Evolutionary conservation across 2,113 vertebrate species (phyloP).

Genomic region (Phoenicopterus ruber): DNA sequence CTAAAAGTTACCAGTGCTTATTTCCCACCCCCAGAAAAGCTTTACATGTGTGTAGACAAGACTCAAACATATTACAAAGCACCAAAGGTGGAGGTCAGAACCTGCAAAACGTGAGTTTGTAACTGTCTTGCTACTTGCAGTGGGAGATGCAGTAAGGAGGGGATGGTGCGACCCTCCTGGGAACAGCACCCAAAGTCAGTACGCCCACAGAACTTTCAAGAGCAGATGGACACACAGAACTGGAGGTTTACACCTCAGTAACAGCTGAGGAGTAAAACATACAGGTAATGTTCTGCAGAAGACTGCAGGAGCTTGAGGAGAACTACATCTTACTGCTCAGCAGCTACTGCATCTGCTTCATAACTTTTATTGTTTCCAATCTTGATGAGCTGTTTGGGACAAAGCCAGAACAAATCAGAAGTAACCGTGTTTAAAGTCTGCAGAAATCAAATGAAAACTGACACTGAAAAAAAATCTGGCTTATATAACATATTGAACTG

Average conservation of each 20-base stretch:
- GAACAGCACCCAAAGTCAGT: not conserved
- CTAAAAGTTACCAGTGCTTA: not conserved
- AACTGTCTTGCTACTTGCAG: not conserved
- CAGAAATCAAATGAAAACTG: slow-evolving; percentile 53
- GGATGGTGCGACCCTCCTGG: not conserved
- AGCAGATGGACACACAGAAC: not conserved
- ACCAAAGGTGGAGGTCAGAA: not conserved
- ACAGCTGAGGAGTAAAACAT: not conserved
- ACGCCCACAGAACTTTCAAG: not conserved
- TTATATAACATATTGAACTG: slow-evolving; percentile 54
- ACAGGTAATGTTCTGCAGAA: not conserved
- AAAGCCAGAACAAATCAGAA: slow-evolving; percentile 41
- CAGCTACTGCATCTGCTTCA: not conserved
- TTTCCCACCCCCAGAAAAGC: not conserved
- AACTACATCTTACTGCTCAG: not conserved
- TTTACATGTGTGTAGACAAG: not conserved
- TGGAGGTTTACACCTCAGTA: not conserved
- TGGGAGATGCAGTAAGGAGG: not conserved
- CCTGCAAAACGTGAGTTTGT: not conserved
- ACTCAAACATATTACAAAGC: not conserved
- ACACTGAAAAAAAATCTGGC: slow-evolving; percentile 29
- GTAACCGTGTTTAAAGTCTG: slow-evolving; percentile 20
- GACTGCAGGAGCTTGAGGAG: not conserved
- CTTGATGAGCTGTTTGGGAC: not conserved
- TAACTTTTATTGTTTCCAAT: not conserved